Conservation (phyloP, 2,113 vertebrate genomes). For the Eubucco bourcierii region DNA sequence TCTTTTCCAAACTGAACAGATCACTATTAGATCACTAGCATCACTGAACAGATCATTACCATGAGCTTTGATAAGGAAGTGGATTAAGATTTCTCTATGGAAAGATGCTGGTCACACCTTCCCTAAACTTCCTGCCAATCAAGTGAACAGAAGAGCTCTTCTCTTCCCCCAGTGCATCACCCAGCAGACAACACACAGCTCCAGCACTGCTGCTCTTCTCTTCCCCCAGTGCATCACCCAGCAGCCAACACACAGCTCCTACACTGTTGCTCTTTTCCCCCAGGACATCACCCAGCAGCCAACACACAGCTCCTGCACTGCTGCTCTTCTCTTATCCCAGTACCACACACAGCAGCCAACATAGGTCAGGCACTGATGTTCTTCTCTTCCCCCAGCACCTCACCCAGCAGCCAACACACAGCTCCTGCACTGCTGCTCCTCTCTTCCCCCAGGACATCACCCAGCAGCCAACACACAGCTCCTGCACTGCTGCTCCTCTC, state of each 20-base stretch:
- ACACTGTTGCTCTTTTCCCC: too few relatives aligned
- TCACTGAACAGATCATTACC: background rate
- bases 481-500: background rate
- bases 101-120: background rate
- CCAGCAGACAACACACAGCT: too few relatives aligned
- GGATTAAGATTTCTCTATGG: background rate
- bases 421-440: background rate
- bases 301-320: too few relatives aligned
- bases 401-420: accelerated
- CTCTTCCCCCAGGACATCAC: too few relatives aligned
- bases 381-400: too few relatives aligned
- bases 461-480: background rate
- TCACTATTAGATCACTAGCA: too few relatives aligned
- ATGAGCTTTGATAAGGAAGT: background rate
- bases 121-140: background rate
- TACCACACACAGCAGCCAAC: background rate
- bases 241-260: too few relatives aligned
- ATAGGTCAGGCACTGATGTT: background rate
- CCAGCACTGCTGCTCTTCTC: too few relatives aligned
- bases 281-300: too few relatives aligned
- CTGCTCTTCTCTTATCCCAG: too few relatives aligned
- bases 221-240: too few relatives aligned
- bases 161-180: background rate
- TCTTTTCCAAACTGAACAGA: too few relatives aligned
- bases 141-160: background rate